A percentile compares a stretch with the other conserved stretches of the same genome.
phyloP scores from a whole-genome alignment of 2,113 vertebrate genomes.

The Nicator chloris region DNA sequence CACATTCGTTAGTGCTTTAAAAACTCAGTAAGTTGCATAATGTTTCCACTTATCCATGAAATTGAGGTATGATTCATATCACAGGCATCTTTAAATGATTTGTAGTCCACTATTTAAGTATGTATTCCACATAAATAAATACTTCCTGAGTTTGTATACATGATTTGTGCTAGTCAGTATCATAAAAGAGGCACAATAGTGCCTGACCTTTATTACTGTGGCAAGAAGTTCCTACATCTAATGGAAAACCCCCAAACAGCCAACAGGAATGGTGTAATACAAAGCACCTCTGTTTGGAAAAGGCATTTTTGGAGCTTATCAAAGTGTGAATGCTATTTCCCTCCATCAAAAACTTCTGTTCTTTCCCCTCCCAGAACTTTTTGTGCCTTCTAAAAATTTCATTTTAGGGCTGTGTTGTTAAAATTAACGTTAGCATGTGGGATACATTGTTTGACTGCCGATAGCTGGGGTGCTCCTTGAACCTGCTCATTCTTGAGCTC shows the following conservation, averaged over 20 bases:
- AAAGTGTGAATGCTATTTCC: not conserved
- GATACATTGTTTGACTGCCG: not conserved
- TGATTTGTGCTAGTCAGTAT: constrained; percentile 7
- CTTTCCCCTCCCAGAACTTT: not conserved
- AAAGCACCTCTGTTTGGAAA: constrained; percentile 6
- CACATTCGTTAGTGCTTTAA: constrained; percentile 45
- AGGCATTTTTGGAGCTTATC: not conserved
- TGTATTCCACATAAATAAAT: constrained; percentile 46
- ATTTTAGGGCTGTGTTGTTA: not conserved
- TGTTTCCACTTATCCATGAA: constrained; percentile 57
- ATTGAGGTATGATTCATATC: constrained; percentile 59
- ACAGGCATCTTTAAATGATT: constrained; percentile 54
- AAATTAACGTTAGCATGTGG: not conserved
- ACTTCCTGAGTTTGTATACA: constrained; percentile 39
- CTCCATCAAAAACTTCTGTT: not conserved
- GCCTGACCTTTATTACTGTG: constrained; percentile 8
- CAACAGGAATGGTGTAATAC: not conserved
- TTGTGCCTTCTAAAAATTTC: not conserved
- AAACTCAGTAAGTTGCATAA: constrained; percentile 52
- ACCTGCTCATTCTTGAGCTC: not conserved
- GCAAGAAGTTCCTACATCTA: constrained; percentile 4
- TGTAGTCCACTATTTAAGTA: constrained; percentile 27
- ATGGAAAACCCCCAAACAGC: not conserved
- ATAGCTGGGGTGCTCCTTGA: not conserved
- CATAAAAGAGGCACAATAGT: constrained; percentile 25